Evolutionary conservation across 2,113 vertebrate species (phyloP), one percentile per base, ranked within the genome.

Genomic region (Phalacrocorax aristotelis): DNA sequence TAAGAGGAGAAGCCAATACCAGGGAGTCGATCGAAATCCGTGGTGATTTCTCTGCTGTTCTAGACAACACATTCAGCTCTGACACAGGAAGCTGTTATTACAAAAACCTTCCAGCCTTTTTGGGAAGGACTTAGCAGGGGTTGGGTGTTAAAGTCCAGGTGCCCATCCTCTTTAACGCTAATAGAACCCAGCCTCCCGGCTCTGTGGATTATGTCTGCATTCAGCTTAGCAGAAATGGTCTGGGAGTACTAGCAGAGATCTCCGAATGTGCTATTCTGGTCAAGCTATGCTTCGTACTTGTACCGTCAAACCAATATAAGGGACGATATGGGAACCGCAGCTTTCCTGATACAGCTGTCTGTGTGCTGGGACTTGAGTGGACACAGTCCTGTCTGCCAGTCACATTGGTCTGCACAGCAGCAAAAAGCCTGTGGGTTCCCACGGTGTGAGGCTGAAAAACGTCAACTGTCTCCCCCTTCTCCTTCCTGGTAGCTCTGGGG

Each of bases 1-100:
- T 74, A 11, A 44, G 49, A 40, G 38, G n/a, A 74, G 49, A 78
- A 69, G 32, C 15, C 44, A 49, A 11, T 34, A 10, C 7, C 1
- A 4, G 64, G 32, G 40, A 12, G 15, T 0, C 64, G 44, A 40
- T 7, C 0, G 1, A 75, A 82, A 70, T 30, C 18, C 2, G 0
- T 3, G 0, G 7, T 25, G 61, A 66, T 65, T 61, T 42, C 70
- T 83, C 0, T 23, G 34, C 65, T 70, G 49, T 11, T 48, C n/a
- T 38, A 18, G 19, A 40, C 17, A 49, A 20, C 36, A 2, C 3
- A 0, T 18, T n/a, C 55, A 51, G 83, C 65, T 30, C 78, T 42
- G 64, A 42, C 8, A 21, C 2, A 27, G 29, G 19, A 36, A 77
- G 51, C 2, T 42, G 7, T 7, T 58, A 2, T 2, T 42, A 60